These are phyloP conservation scores for Amphiprion clarkii DNA, from an alignment of 2,797 vertebrate species.

Conservation along the genomic window DNA sequence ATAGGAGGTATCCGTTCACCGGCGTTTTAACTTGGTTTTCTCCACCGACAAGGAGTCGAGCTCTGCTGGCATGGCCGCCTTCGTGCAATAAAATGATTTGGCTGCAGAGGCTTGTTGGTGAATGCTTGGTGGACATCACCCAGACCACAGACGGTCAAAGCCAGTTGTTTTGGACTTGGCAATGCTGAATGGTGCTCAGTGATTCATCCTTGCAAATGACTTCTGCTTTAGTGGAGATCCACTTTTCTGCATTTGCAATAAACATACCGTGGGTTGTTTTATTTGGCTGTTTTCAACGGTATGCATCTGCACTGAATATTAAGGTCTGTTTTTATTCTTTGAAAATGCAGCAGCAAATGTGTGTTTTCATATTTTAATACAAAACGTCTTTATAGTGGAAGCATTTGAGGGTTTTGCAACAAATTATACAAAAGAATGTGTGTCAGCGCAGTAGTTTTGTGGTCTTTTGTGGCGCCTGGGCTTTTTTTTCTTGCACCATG, in stretches of 20 bases:
- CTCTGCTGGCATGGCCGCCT: conserved; percentile 71
- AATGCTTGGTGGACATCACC: conserved; percentile 76
- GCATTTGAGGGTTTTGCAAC: neutral
- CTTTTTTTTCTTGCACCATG: neutral
- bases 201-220: conserved; percentile 35
- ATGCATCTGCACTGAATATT: conserved; percentile 27
- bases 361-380: neutral
- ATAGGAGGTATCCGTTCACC: conserved; percentile 35
- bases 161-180: conserved; percentile 85
- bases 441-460: neutral
- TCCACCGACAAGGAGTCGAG: conserved; percentile 31
- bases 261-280: neutral
- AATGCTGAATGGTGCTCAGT: conserved; percentile 59
- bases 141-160: conserved; percentile 84
- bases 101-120: conserved; percentile 75
- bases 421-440: neutral
- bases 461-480: neutral
- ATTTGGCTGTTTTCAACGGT: conserved; percentile 19
- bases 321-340: neutral
- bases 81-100: conserved; percentile 82
- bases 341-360: neutral
- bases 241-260: neutral
- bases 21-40: conserved; percentile 29
- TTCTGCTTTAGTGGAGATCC: conserved; percentile 26
- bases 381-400: neutral